Evolutionary conservation across 2,888 invertebrate genomes (phyloP).

Genomic region (Amphipyra tragopoginis): DNA sequence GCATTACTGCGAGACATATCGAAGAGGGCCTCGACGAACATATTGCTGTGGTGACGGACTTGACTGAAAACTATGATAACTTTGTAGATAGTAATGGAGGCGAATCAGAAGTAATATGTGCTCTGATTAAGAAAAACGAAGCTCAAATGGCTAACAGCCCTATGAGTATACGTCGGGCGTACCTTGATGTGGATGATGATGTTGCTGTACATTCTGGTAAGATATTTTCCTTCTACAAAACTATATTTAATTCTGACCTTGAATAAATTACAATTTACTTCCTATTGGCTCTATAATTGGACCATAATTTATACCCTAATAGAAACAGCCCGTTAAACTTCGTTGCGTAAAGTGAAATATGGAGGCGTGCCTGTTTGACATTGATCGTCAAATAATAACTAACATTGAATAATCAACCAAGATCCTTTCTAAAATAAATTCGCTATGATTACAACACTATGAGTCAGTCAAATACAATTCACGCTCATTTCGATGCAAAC

Average conservation of each 20-base stretch:
- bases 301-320: constrained; percentile 53
- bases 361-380: constrained; percentile 59
- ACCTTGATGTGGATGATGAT: constrained; percentile 91
- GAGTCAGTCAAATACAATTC: constrained; percentile 37
- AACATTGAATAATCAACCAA: constrained; percentile 52
- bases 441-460: constrained; percentile 29
- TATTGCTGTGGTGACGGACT: constrained; percentile 77
- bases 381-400: constrained; percentile 57
- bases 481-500: neutral
- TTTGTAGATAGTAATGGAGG: constrained; percentile 82
- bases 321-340: constrained; percentile 47
- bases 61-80: constrained; percentile 82
- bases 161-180: constrained; percentile 84
- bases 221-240: constrained; percentile 48
- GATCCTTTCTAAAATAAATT: constrained; percentile 65
- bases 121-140: constrained; percentile 85
- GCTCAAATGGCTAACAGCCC: constrained; percentile 83
- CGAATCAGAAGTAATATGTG: constrained; percentile 81
- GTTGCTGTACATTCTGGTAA: constrained; percentile 94
- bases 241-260: constrained; percentile 39
- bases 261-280: constrained; percentile 56
- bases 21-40: constrained; percentile 84
- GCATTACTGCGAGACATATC: constrained; percentile 87
- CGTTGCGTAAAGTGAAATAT: constrained; percentile 61
- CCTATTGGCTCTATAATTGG: constrained; percentile 42